Evolutionary conservation across 2,113 vertebrate species (phyloP), one percentile per base, ranked within the genome.

Genomic region (Platichthys stellatus): DNA sequence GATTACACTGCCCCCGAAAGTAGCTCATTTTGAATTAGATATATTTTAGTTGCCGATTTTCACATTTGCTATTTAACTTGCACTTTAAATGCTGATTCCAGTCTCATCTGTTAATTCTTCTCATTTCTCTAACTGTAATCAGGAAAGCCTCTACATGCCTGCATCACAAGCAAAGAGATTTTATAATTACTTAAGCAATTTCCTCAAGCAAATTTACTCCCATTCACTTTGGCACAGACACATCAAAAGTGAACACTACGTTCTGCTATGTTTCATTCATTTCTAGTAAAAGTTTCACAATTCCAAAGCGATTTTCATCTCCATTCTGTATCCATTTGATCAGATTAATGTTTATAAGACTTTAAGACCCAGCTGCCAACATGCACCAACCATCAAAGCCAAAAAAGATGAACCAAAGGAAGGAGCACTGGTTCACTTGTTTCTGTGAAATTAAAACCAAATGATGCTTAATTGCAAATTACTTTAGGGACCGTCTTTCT

Each of bases 121-220:
- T 57, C 10, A 40, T 74, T 66, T 4, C 13, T 72, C 40, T 60
- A 23, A 64, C 43, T 63, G 47, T 66, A 45, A 67, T 51, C 66
- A 53, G 23, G 26, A 49, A 14, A 28, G 47, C 58, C 59, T 76
- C 72, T 60, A 51, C 56, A 23, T 43, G 43, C 18, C 26, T 63
- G 77, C 61, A 47, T 9, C 63, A 38, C 53, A 38, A 67, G 57
- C 9, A 59, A 21, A 63, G 59, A 28, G 31, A 54, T 40, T 47
- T 53, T 20, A 49, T 45, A 26, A 72, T 51, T 20, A 24, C 63
- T 63, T 24, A 63, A 53, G 56, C 43, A 17, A 38, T 69, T 73
- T 61, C 28, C 26, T 73, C 5, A 12, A 69, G 47, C 61, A 47
- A 38, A 66, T 66, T 8, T 31, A 47, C 60, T 81, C 65, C 65